These are phyloP conservation scores for Knipowitschia caucasica DNA, from an alignment of 2,797 vertebrate species.

Conservation along the genomic window DNA sequence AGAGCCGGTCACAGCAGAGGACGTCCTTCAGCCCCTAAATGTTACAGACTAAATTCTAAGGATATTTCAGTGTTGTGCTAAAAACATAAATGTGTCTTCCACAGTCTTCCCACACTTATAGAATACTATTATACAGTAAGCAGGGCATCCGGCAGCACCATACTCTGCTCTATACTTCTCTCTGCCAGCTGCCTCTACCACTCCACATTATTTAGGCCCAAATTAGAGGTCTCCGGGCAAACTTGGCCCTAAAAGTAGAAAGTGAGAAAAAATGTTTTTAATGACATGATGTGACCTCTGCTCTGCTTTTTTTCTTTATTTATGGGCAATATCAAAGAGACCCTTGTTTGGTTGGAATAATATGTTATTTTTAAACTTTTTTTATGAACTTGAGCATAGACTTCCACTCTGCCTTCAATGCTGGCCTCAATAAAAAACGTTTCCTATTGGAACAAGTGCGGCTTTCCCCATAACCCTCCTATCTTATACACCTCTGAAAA, in stretches of 20 bases:
- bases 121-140: background rate
- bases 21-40: no score
- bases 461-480: background rate
- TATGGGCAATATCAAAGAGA: slow-evolving; percentile 34
- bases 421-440: background rate
- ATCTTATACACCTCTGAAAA: background rate
- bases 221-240: slow-evolving; percentile 64
- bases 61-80: background rate
- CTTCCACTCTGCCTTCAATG: background rate
- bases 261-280: slow-evolving; percentile 42
- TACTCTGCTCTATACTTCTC: slow-evolving; percentile 21
- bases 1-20: slow-evolving; percentile 47
- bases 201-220: slow-evolving; percentile 63
- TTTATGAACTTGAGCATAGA: slow-evolving; percentile 1
- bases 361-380: background rate
- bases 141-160: slow-evolving; percentile 11
- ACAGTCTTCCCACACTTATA: background rate
- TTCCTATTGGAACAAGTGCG: background rate
- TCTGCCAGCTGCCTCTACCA: slow-evolving; percentile 61
- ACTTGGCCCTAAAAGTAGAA: slow-evolving; percentile 58
- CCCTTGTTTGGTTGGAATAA: slow-evolving; percentile 2
- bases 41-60: no score
- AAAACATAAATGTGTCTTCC: background rate
- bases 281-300: slow-evolving; percentile 54
- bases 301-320: slow-evolving; percentile 33